Percentiles rank a stretch among this genome's conserved stretches.
Conservation (phyloP, 1,140 invertebrate species). For the Cotesia glomerata region DNA sequence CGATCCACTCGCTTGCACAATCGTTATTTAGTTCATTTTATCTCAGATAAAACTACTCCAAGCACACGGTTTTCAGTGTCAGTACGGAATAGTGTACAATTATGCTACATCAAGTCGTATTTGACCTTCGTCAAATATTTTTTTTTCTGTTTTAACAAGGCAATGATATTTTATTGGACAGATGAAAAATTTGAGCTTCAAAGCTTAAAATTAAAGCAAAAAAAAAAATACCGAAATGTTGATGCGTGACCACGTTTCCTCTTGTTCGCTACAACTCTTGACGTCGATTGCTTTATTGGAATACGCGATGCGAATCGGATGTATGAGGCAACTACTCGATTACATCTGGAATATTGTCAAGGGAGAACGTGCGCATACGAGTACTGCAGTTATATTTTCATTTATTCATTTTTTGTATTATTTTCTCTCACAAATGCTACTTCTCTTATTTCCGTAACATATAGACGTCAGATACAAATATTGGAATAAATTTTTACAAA, state of each 20-base stretch:
- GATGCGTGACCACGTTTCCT: neutral
- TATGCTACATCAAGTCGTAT: neutral
- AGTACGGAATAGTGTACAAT: neutral
- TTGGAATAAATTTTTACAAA: constrained; percentile 9
- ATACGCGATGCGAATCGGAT: constrained; percentile 27
- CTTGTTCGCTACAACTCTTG: constrained; percentile 10
- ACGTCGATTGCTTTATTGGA: constrained; percentile 18
- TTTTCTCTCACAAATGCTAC: neutral
- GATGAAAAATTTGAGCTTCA: neutral
- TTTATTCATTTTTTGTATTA: neutral
- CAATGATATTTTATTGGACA: neutral
- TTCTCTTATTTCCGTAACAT: neutral
- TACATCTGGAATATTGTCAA: constrained; percentile 13
- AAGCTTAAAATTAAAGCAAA: neutral
- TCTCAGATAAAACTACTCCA: neutral
- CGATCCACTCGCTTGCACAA: neutral
- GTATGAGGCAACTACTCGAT: constrained; percentile 14
- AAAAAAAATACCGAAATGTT: neutral
- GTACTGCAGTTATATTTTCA: neutral
- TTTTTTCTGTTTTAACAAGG: neutral
- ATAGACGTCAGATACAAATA: neutral
- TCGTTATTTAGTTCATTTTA: neutral
- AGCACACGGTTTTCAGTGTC: neutral
- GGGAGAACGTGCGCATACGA: neutral
- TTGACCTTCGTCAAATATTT: constrained; percentile 1